Conservation (phyloP, 1,140 invertebrate genomes). For the Thereuonema tuberculata region DNA sequence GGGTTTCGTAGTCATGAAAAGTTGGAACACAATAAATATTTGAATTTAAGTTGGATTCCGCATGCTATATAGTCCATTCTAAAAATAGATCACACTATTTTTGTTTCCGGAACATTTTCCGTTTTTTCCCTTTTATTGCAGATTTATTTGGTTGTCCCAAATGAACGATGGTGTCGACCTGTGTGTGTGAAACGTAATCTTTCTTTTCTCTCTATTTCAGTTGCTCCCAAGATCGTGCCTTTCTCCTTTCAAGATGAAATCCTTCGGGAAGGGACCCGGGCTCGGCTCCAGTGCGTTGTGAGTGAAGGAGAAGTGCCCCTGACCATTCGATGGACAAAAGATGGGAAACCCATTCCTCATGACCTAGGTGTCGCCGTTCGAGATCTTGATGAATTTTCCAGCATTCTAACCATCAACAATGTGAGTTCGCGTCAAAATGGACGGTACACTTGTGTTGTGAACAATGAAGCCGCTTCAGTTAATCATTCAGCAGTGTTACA, state of each 20-base stretch:
- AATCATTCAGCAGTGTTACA: slow-evolving; percentile 27
- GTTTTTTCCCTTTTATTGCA: no score
- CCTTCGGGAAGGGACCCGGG: slow-evolving; percentile 47
- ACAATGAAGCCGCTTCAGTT: slow-evolving; percentile 25
- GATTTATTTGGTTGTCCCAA: no score
- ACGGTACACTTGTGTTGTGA: slow-evolving; percentile 31
- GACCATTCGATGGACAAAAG: slow-evolving; percentile 25
- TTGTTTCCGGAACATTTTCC: no score
- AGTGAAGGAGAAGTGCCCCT: slow-evolving; percentile 33
- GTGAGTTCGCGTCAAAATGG: slow-evolving; percentile 15
- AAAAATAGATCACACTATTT: no score
- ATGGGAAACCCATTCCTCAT: slow-evolving; percentile 25
- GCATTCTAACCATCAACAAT: background rate
- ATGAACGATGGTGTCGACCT: no score
- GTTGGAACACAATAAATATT: no score
- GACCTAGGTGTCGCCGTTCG: slow-evolving; percentile 34
- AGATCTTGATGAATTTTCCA: slow-evolving; percentile 29
- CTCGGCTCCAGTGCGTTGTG: slow-evolving; percentile 19
- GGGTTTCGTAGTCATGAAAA: no score
- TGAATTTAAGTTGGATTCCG: background rate
- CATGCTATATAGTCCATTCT: no score
- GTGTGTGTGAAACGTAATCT: no score
- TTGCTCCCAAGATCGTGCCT: slow-evolving; percentile 64
- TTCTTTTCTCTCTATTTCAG: slow-evolving; percentile 34
- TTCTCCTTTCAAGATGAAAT: slow-evolving; percentile 68